Base-by-base conservation (phyloP, 2,797 vertebrate genomes). In the Euphonia xanthogaster region DNA sequence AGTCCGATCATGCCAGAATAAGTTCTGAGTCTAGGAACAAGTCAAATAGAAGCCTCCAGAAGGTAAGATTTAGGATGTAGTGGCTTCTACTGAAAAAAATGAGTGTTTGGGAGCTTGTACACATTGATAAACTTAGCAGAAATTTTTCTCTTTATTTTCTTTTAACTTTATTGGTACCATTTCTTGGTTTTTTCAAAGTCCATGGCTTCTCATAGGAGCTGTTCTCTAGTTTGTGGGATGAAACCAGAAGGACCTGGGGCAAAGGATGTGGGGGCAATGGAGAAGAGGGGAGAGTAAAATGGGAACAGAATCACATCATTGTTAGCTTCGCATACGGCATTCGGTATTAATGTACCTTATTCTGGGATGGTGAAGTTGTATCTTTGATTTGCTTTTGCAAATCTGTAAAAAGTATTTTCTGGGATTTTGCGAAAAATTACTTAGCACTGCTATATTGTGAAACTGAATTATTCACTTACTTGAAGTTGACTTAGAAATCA, bases 51-150 rank as follows among this genome's bases (percentile, higher is more conserved):
- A 86, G 14, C 20, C 4, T 72, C 4, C 30, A 33, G 30, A 53
- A 76, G 13, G 21, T 62, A 47, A 63, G 33, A 40, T 19, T 17
- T 70, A 11, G 7, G 28, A 24, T 28, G 6, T 10, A 39, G 31
- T 47, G 10, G 4, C 8, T 73, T 73, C 10, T 61, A 17, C 7
- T n/a, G 15, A 15, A 39, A 61, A 50, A 50, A 55, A 6, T 1
- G 1, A 16, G 1, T 1, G 1, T 25, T 86, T 60, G 1, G 23
- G 10, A 9, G 1, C 20, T 50, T 19, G 2, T 48, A 54, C 18
- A 8, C 33, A 27, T 8, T 27, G 4, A 5, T 68, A 17, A 72
- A 60, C 7, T 35, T 24, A 53, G 10, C 12, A 85, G 37, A 65
- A 40, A 2, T 21, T 50, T 48, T 79, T 22, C 1, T 6, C 10